Percentiles rank a stretch among this genome's conserved stretches.
phyloP scores from a whole-genome alignment of 1,140 invertebrate species.

The Nylanderia fulva region DNA sequence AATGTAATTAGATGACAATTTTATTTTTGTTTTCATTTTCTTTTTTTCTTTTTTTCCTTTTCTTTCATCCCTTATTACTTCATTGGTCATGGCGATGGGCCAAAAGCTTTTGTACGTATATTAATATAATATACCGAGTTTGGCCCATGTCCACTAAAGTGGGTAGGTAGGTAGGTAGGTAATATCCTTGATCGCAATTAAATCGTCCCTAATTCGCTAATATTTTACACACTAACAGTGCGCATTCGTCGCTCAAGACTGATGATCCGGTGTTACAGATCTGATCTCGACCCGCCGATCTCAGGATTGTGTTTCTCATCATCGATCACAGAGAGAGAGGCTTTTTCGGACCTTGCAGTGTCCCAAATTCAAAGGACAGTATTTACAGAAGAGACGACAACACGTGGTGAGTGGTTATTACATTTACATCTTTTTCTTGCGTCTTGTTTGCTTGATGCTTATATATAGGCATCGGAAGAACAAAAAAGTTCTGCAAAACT shows the following conservation, averaged over 20 bases:
- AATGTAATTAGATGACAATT: constrained; percentile 85
- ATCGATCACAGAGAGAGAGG: constrained; percentile 73
- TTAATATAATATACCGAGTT: constrained; percentile 86
- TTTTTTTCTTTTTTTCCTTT: constrained; percentile 32
- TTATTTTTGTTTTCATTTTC: constrained; percentile 67
- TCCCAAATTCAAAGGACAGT: constrained; percentile 73
- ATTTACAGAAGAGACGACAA: constrained; percentile 66
- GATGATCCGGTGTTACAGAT: constrained; percentile 74
- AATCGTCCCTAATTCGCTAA: constrained; percentile 83
- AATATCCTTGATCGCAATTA: constrained; percentile 81
- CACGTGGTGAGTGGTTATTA: background rate
- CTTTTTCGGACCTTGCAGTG: constrained; percentile 26
- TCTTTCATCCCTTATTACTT: constrained; percentile 74
- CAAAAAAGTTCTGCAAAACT: background rate
- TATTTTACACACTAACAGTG: constrained; percentile 84
- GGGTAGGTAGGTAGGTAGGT: constrained; percentile 73
- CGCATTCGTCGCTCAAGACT: constrained; percentile 79
- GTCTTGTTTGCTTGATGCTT: background rate
- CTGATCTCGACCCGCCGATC: constrained; percentile 71
- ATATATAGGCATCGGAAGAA: background rate
- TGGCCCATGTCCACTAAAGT: constrained; percentile 81
- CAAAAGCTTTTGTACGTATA: constrained; percentile 83
- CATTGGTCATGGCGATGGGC: constrained; percentile 83
- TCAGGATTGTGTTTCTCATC: constrained; percentile 67
- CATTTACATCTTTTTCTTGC: background rate